Percentiles rank a stretch among this genome's conserved stretches.
phyloP scores from a whole-genome alignment of 2,113 vertebrate genomes.

The Cyphomyrus discorhynchus region DNA sequence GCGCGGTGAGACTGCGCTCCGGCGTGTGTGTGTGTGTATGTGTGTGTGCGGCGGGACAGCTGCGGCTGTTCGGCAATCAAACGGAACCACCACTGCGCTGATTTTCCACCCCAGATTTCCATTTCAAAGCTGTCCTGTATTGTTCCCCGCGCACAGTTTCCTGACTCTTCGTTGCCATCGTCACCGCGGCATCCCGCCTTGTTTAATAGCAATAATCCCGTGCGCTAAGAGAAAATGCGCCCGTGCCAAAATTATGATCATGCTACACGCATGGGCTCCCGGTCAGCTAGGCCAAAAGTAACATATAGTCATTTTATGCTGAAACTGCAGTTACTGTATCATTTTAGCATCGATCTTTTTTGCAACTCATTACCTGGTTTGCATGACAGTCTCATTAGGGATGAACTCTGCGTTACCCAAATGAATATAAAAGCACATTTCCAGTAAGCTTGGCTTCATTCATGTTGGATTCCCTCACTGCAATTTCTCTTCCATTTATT shows the following conservation, averaged over 20 bases:
- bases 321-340: slow-evolving; percentile 63
- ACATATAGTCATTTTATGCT: slow-evolving; percentile 67
- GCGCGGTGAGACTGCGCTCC: slow-evolving; percentile 24
- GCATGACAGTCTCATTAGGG: slow-evolving; percentile 67
- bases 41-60: slow-evolving; percentile 5
- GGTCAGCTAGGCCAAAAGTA: slow-evolving; percentile 42
- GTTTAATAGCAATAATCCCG: slow-evolving; percentile 18
- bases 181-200: background rate
- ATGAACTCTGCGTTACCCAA: slow-evolving; percentile 63
- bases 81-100: background rate
- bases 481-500: background rate
- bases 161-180: background rate
- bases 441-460: slow-evolving; percentile 13
- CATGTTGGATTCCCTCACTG: background rate
- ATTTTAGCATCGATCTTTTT: slow-evolving; percentile 66
- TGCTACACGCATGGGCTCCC: slow-evolving; percentile 14
- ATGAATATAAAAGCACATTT: slow-evolving; percentile 57
- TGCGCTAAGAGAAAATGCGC: slow-evolving; percentile 29
- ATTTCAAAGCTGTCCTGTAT: slow-evolving; percentile 17
- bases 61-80: slow-evolving; percentile 1
- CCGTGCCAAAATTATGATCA: slow-evolving; percentile 10
- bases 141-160: background rate
- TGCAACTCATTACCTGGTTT: slow-evolving; percentile 60
- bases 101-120: slow-evolving; percentile 16
- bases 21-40: background rate